Base-by-base conservation (phyloP, 2,113 vertebrate species). In the Dasyprocta punctata region DNA sequence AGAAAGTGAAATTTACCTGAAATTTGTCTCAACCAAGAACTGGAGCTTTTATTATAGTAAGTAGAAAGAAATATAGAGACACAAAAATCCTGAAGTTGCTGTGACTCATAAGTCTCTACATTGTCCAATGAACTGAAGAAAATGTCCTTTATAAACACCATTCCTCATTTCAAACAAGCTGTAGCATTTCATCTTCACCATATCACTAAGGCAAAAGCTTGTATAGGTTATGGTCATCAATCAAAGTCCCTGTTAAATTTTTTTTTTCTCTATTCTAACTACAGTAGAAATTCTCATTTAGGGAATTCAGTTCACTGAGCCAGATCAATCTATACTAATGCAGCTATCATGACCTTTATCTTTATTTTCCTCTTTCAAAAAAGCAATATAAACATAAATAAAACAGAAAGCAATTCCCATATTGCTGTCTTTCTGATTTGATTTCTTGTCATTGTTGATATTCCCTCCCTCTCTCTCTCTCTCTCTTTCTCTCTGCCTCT, bases 361-460 rank as follows among this genome's bases (percentile, higher is more conserved):
- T 98, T 98, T 97, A 95, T 98, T 98, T 98, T 98, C 86, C 88
- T 98, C 69, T 94, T 97, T 96, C 30, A 94, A 97, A 98, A 98
- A 98, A 96, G 77, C 88, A 98, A 89, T 89, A 89, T 94, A 98
- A 98, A 98, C 96, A 98, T 95, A 98, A 54, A 96, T 98, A 97
- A 97, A 98, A 97, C 44, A 96, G 80, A 97, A 98, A 97, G 47
- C 80, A 97, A 61, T 97, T 97, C 95, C 65, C 83, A 96, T 95
- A 96, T 98, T 97, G 44, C 87, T 98, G 97, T 97, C 97, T 80
- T 94, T 97, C 91, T 65, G 61, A 20, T 86, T 96, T 41, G 33
- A 26, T 86, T 83, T 90, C 80, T 90, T 97, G 95, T 92, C 95
- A 84, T 95, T 95, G 33, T 97, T 96, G 71, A 86, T 86, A 86